Conservation (phyloP, 2,888 invertebrate genomes). For the Cistogaster globosa region DNA sequence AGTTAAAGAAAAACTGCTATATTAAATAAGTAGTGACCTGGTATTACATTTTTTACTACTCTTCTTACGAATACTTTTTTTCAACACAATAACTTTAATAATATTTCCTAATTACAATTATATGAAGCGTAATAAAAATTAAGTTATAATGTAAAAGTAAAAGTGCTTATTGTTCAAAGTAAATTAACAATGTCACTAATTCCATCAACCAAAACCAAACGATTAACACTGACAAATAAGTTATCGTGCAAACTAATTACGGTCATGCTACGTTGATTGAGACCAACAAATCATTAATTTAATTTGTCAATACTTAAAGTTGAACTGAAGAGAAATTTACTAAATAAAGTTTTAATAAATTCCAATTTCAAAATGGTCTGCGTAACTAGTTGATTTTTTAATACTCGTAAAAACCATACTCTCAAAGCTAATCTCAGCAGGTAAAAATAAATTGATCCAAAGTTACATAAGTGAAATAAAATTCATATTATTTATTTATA, state of each 20-base stretch:
- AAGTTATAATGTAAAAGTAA: conserved; percentile 13
- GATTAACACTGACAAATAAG: conserved; percentile 52
- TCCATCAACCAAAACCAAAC: conserved; percentile 39
- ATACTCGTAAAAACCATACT: no score
- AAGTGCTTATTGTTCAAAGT: conserved; percentile 8
- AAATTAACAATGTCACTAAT: conserved; percentile 58
- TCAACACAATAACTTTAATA: neutral
- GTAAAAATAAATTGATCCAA: no score
- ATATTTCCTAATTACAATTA: neutral
- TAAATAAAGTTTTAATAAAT: neutral
- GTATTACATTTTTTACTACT: neutral
- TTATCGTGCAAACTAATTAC: conserved; percentile 8
- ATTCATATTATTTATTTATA: no score
- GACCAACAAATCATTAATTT: neutral
- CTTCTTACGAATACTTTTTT: neutral
- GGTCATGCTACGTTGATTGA: conserved; percentile 58
- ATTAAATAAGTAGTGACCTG: no score
- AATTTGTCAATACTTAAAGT: neutral
- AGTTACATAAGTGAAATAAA: no score
- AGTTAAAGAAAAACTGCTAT: no score
- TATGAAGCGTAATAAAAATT: neutral
- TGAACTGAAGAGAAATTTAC: neutral
- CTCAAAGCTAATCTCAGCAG: no score
- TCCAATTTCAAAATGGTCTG: neutral
- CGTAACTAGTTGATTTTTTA: neutral